Evolutionary conservation across 2,797 vertebrate species (phyloP).

Genomic region (Tragopan temminckii): DNA sequence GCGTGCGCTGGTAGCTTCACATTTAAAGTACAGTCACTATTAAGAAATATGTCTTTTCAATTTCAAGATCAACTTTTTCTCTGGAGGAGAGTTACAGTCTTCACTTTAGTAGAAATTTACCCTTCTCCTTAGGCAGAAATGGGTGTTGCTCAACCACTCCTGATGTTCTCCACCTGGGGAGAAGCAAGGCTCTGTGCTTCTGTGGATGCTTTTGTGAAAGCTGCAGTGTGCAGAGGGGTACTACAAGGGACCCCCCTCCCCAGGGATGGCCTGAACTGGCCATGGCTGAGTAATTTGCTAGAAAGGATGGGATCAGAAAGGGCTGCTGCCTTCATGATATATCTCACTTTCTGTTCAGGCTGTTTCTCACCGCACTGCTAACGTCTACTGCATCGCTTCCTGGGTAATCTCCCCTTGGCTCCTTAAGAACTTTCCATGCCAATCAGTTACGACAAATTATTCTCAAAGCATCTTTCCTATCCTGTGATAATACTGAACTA

Average conservation of each 20-base stretch:
- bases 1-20: background rate
- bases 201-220: background rate
- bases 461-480: background rate
- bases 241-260: background rate
- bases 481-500: background rate
- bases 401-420: background rate
- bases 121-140: background rate
- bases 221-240: background rate
- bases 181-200: background rate
- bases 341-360: background rate
- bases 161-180: background rate
- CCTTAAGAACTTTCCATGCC: background rate
- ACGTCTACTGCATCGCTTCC: background rate
- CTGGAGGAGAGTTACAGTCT: background rate
- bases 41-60: background rate
- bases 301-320: background rate
- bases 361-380: background rate
- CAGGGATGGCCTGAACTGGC: background rate
- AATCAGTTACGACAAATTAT: background rate
- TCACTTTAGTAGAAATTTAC: background rate
- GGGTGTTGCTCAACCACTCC: background rate
- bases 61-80: background rate
- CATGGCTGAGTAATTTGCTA: background rate
- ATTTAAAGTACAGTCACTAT: background rate
- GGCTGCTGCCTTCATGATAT: background rate